Conservation (phyloP, 2,797 vertebrate genomes). For the Cheirogaleus major region DNA sequence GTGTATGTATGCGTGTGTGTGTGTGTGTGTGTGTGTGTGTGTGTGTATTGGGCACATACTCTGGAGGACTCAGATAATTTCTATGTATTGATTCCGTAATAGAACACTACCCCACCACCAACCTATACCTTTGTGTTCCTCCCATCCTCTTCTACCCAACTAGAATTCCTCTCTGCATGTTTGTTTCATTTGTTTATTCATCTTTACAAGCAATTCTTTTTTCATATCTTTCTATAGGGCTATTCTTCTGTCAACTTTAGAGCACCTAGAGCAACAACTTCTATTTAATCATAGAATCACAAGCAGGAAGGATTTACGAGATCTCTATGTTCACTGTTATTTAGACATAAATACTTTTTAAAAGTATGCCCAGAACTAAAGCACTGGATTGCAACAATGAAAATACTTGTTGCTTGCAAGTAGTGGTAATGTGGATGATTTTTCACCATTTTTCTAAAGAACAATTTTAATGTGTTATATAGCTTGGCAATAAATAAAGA, state of each 20-base stretch:
- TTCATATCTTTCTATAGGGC: not conserved
- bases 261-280: not conserved
- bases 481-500: not conserved
- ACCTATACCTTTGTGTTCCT: not conserved
- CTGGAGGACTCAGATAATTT: not conserved
- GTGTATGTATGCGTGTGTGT: too few species aligned
- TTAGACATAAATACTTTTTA: not conserved
- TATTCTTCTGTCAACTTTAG: not conserved
- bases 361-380: not conserved
- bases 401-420: not conserved
- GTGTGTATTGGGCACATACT: not conserved
- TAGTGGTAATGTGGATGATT: not conserved
- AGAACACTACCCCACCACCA: not conserved
- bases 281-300: not conserved
- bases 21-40: too few species aligned
- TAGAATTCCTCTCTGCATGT: not conserved
- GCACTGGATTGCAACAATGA: not conserved
- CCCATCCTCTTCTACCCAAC: not conserved
- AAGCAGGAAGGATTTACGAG: not conserved
- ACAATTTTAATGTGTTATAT: not conserved
- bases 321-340: not conserved
- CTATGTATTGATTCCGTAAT: not conserved
- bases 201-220: not conserved
- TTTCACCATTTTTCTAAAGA: not conserved
- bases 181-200: not conserved